phyloP scores from a whole-genome alignment of 2,888 invertebrate species.

The Cheilosia impressa region DNA sequence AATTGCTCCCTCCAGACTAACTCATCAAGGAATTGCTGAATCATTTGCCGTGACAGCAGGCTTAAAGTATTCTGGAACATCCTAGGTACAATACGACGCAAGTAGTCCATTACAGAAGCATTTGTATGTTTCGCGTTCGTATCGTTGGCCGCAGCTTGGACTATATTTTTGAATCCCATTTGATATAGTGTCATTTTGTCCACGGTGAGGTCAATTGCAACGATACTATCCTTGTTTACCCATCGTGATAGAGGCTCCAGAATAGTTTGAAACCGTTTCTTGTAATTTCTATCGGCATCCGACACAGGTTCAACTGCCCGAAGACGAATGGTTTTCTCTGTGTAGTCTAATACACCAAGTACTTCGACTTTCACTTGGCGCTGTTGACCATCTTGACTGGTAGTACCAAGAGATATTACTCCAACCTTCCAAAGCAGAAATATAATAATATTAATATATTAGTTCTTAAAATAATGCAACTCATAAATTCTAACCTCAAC shows the following conservation, averaged over 20 bases:
- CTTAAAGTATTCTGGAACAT: constrained; percentile 96
- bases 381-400: constrained; percentile 90
- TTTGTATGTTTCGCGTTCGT: constrained; percentile 86
- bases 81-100: constrained; percentile 92
- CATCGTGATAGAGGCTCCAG: constrained; percentile 90
- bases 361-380: constrained; percentile 95
- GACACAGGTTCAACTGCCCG: constrained; percentile 92
- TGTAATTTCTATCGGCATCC: constrained; percentile 91
- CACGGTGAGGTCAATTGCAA: constrained; percentile 92
- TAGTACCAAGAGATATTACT: constrained; percentile 94
- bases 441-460: neutral
- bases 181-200: constrained; percentile 90
- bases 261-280: constrained; percentile 92
- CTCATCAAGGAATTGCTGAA: constrained; percentile 95
- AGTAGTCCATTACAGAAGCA: constrained; percentile 93
- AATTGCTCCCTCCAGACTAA: constrained; percentile 95
- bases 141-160: constrained; percentile 85
- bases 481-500: constrained; percentile 85
- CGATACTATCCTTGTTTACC: constrained; percentile 91
- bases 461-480: neutral
- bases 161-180: constrained; percentile 91
- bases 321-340: constrained; percentile 89
- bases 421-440: constrained; percentile 84
- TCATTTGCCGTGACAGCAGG: constrained; percentile 91
- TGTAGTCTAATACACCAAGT: constrained; percentile 91